These are phyloP conservation scores for Muschampia plurimacula DNA, from an alignment of 2,888 invertebrate genomes.

Conservation along the genomic window DNA sequence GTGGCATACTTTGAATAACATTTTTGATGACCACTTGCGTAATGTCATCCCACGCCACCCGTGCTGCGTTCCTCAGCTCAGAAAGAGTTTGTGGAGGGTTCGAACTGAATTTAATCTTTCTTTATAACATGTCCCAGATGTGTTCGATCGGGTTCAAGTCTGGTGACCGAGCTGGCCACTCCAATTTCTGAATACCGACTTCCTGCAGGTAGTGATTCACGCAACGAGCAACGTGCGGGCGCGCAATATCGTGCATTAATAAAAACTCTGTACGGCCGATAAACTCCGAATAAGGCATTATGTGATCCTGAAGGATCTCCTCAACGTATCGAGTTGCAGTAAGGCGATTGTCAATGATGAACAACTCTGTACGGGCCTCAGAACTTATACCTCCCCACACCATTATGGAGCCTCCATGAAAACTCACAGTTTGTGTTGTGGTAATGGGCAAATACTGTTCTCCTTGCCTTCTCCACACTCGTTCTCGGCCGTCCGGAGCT, in stretches of 20 bases:
- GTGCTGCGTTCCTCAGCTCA: background rate
- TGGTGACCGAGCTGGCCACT: conserved; percentile 36
- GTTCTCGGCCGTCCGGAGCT: conserved; percentile 13
- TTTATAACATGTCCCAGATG: conserved; percentile 35
- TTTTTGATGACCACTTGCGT: no score
- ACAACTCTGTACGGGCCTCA: conserved; percentile 34
- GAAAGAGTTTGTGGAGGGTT: conserved; percentile 11
- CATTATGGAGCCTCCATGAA: conserved; percentile 28
- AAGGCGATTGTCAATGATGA: conserved; percentile 25
- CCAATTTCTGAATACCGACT: conserved; percentile 36
- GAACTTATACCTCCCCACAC: conserved; percentile 21
- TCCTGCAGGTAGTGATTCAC: conserved; percentile 28
- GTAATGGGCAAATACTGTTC: background rate
- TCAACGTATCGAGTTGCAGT: conserved; percentile 19
- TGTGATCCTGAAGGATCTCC: conserved; percentile 32
- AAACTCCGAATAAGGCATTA: conserved; percentile 30
- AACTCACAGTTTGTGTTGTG: conserved; percentile 28
- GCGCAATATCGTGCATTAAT: conserved; percentile 20
- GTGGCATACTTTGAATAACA: no score
- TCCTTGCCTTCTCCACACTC: conserved; percentile 9
- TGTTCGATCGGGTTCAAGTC: conserved; percentile 41
- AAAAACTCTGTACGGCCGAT: conserved; percentile 25
- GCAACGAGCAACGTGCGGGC: conserved; percentile 21
- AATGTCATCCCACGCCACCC: background rate
- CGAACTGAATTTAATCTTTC: background rate